Evolutionary conservation across 2,113 vertebrate genomes (phyloP), one percentile per base, ranked within the genome.

Genomic region (Lophura nycthemera): DNA sequence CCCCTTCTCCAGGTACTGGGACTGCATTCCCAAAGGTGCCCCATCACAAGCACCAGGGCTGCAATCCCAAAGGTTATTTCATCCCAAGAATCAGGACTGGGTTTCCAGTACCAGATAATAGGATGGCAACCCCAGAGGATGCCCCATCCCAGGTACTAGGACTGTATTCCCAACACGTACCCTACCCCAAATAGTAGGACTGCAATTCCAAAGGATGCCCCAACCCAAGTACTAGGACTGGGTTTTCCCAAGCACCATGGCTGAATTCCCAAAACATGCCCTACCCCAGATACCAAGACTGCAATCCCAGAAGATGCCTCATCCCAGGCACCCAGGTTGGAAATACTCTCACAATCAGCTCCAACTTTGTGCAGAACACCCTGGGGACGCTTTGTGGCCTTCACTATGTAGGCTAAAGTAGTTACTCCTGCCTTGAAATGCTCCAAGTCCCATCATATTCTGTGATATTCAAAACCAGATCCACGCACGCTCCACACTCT

Each of bases 401-500:
- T 83, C 20, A 59, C 7, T n/a, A 1, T 24, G 0, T 27, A 2
- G 32, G 5, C 6, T 29, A 0, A 34, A 80, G 63, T 0, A 1
- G 4, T 6, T 42, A 2, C 48, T 85, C 65, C 83, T 86, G 48
- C 85, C 34, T 29, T 13, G 17, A 42, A 93, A 75, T 0, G 4
- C 45, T 67, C 79, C 80, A 66, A 2, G 52, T 2, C 29, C 38
- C 38, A 38, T 38, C 38, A 38, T 38, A 38, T 38, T 38, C 38
- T 0, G 29, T 1, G 40, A 30, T 7, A 5, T 2, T 8, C 57
- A 2, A 54, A 0, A 16, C 57, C 42, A 9, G 70, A 48, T 40
- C 43, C 25, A 1, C 0, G 6, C 52, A 24, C 30, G 45, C 50
- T 30, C 6, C 20, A 0, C 40, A 0, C 32, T 7, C 2, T 0